These are phyloP conservation scores for Hesperia comma DNA, from an alignment of 2,888 invertebrate species.

Conservation along the genomic window DNA sequence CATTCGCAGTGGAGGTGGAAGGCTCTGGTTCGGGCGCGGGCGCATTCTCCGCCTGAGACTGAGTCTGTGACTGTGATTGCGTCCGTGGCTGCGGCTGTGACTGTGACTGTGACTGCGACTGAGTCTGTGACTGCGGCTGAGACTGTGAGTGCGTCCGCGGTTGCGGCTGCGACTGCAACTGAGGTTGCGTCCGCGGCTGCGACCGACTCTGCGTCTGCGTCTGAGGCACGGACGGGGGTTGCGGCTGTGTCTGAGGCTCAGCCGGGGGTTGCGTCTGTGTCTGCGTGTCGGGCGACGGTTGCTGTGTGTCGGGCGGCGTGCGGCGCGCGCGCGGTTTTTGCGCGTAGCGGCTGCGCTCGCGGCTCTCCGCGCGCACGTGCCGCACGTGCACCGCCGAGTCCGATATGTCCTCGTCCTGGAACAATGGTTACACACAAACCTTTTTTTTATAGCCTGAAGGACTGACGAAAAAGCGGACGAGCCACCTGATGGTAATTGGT, in stretches of 20 bases:
- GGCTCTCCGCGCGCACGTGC: conserved; percentile 90
- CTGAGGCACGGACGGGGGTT: conserved; percentile 31
- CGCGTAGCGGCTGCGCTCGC: conserved; percentile 91
- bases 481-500: too few relatives aligned
- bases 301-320: conserved; percentile 32
- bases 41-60: too few relatives aligned
- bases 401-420: conserved; percentile 89
- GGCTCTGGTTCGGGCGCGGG: too few relatives aligned
- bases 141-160: conserved; percentile 61
- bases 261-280: conserved; percentile 69
- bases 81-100: too few relatives aligned
- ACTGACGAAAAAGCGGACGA: too few relatives aligned
- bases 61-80: too few relatives aligned
- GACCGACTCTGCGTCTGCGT: conserved; percentile 69
- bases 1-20: conserved; percentile 28
- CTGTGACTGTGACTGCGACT: conserved; percentile 65
- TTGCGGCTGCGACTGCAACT: conserved; percentile 52
- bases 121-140: conserved; percentile 45
- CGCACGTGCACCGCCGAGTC: conserved; percentile 88
- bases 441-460: too few relatives aligned
- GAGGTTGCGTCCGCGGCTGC: conserved; percentile 36
- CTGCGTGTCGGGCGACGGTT: conserved; percentile 33
- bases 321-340: conserved; percentile 60
- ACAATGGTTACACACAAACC: too few relatives aligned
- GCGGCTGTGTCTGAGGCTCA: conserved; percentile 35